Evolutionary conservation across 2,113 vertebrate genomes (phyloP).

Genomic region (Varanus salvator): DNA sequence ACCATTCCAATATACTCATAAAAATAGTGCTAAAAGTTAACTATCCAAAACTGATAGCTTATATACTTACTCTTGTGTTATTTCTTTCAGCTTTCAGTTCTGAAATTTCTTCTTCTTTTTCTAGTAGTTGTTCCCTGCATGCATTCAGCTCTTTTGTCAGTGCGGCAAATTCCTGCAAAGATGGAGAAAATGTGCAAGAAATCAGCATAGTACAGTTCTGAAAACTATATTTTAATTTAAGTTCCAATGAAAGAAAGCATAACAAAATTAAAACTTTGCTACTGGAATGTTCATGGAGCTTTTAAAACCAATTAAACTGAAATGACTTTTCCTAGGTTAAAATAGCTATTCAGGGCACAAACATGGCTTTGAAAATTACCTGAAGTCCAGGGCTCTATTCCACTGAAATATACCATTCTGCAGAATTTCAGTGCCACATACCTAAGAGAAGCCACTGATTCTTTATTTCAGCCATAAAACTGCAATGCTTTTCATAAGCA

Average conservation of each 20-base stretch:
- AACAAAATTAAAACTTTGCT: not conserved
- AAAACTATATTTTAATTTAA: not conserved
- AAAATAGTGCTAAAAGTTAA: not conserved
- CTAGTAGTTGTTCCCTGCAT: slow-evolving; percentile 95
- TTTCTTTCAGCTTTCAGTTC: slow-evolving; percentile 99
- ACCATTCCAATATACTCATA: not conserved
- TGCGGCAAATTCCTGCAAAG: slow-evolving; percentile 94
- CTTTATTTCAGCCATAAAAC: not conserved
- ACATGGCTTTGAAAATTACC: not conserved
- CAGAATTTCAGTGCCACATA: not conserved
- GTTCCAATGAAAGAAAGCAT: not conserved
- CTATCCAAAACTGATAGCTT: slow-evolving; percentile 48
- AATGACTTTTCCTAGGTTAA: not conserved
- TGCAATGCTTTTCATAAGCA: too few relatives aligned
- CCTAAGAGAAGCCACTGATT: too few relatives aligned
- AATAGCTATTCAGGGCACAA: not conserved
- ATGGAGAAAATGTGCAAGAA: slow-evolving; percentile 40
- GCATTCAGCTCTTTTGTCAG: slow-evolving; percentile 97
- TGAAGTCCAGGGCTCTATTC: not conserved
- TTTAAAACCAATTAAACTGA: not conserved
- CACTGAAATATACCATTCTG: not conserved
- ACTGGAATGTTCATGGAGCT: not conserved
- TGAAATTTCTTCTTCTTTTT: slow-evolving; percentile 99
- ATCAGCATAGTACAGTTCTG: not conserved
- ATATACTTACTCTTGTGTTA: slow-evolving; percentile 90